Evolutionary conservation across 2,888 invertebrate genomes (phyloP).

Genomic region (Octodonta nipae): DNA sequence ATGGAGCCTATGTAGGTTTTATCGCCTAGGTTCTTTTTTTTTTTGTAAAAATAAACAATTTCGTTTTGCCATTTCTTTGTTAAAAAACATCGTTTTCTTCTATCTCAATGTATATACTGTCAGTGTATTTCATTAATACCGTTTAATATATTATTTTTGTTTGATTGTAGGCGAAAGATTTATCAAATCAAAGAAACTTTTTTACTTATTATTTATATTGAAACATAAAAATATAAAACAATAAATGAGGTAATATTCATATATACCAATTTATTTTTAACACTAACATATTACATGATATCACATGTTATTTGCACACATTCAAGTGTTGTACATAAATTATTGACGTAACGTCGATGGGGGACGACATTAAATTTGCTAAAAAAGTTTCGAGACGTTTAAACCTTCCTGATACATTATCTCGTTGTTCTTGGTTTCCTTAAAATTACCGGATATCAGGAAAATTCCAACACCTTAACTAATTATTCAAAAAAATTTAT

Average conservation of each 20-base stretch:
- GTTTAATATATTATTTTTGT: no score
- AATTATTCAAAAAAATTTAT: constrained; percentile 26
- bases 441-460: neutral
- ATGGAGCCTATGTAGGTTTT: no score
- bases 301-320: constrained; percentile 40
- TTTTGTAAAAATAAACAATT: no score
- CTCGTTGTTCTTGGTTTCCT: constrained; percentile 3
- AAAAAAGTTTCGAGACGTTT: constrained; percentile 9
- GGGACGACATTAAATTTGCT: constrained; percentile 33
- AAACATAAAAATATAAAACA: constrained; percentile 33
- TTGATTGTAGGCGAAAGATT: no score
- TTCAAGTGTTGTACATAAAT: constrained; percentile 38
- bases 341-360: constrained; percentile 38
- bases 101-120: no score
- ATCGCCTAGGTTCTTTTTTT: no score
- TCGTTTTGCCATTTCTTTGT: no score
- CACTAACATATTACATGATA: constrained; percentile 40
- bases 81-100: no score
- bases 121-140: no score
- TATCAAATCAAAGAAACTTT: constrained; percentile 3
- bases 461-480: constrained; percentile 12
- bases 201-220: constrained; percentile 25
- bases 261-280: constrained; percentile 38
- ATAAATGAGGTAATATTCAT: constrained; percentile 34
- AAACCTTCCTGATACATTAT: constrained; percentile 6